Percentiles rank a stretch among this genome's conserved stretches.
These are phyloP conservation scores for Tychaedon coryphoeus DNA, from an alignment of 2,113 vertebrate species.

Conservation along the genomic window DNA sequence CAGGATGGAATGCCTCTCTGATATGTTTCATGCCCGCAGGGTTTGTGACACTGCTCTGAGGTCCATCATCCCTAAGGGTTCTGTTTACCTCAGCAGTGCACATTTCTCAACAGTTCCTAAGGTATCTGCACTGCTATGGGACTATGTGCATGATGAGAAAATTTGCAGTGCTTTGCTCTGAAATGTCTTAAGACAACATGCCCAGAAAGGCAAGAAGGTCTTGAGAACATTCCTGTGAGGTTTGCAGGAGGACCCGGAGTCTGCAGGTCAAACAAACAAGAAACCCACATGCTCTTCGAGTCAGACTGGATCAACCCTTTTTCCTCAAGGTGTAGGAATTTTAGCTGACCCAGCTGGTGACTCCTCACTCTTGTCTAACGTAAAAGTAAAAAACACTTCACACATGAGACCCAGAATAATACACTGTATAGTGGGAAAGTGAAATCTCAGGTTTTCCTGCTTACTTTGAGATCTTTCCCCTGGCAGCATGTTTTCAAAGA, in stretches of 20 bases:
- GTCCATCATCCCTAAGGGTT: neutral
- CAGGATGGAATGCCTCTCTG: neutral
- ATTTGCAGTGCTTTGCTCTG: neutral
- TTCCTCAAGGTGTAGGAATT: neutral
- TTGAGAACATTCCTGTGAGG: neutral
- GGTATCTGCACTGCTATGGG: neutral
- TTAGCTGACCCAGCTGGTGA: neutral
- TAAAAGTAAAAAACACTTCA: neutral
- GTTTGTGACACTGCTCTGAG: neutral
- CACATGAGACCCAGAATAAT: neutral
- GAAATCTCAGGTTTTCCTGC: neutral
- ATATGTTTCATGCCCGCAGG: neutral
- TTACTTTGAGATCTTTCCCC: neutral
- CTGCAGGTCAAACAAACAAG: neutral
- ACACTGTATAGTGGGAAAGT: fast-evolving
- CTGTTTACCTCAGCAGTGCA: neutral
- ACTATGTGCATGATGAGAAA: neutral
- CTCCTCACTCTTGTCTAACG: neutral
- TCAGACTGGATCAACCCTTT: neutral
- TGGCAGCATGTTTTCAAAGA: neutral
- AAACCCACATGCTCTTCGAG: fast-evolving
- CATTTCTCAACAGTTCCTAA: neutral
- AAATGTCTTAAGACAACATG: neutral
- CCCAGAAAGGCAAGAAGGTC: neutral
- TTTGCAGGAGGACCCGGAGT: neutral